These are phyloP conservation scores for Porites lobata DNA, from an alignment of 92 coral and sea anemone species.

Conservation along the genomic window DNA sequence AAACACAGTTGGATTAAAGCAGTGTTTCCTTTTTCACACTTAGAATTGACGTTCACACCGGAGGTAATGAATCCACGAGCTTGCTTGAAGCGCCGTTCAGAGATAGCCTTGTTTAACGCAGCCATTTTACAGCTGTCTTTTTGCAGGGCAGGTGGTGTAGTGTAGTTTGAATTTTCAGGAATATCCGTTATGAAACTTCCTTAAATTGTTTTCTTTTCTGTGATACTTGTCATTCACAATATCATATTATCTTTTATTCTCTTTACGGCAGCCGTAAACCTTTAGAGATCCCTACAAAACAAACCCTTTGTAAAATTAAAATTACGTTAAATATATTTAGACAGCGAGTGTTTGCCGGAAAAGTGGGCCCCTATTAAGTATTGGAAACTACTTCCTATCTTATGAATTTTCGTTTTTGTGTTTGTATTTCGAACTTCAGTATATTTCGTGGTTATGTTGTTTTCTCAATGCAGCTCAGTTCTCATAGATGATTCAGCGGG, in stretches of 20 bases:
- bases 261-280: conserved; percentile 7
- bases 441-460: neutral
- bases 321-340: neutral
- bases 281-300: neutral
- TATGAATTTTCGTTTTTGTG: neutral
- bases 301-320: neutral
- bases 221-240: neutral
- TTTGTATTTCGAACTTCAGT: neutral
- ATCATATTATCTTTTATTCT: neutral
- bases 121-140: conserved; percentile 47
- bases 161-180: neutral
- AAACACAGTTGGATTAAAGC: conserved; percentile 78
- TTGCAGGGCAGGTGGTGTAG: neutral
- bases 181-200: conserved; percentile 6
- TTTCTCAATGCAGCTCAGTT: neutral
- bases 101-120: conserved; percentile 73
- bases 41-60: conserved; percentile 65
- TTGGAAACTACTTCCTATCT: conserved; percentile 2
- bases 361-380: neutral
- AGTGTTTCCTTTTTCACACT: conserved; percentile 67
- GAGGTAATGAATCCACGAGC: conserved; percentile 63
- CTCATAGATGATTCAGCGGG: neutral
- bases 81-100: conserved; percentile 85
- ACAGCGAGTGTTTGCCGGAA: neutral
- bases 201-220: conserved; percentile 11